phyloP scores from a whole-genome alignment of 1,140 invertebrate genomes.

The Cydia strobilella region DNA sequence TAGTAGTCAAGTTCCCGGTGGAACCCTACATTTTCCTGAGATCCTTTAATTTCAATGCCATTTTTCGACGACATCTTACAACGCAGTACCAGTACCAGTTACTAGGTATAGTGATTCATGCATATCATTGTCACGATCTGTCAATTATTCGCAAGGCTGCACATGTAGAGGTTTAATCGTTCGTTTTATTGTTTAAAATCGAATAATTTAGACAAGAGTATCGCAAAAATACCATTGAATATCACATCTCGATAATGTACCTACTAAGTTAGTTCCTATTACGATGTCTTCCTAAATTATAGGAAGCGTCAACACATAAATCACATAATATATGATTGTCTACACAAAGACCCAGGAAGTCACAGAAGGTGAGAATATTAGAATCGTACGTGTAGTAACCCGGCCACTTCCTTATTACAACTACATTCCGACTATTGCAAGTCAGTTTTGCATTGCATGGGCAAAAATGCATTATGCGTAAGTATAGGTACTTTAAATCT shows the following conservation, averaged over 20 bases:
- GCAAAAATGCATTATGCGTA: too few relatives aligned
- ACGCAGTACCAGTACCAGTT: background rate
- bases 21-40: background rate
- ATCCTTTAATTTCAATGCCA: background rate
- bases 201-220: background rate
- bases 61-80: background rate
- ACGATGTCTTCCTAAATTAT: too few relatives aligned
- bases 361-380: background rate
- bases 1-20: background rate
- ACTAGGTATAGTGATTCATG: background rate
- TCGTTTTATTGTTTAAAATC: background rate
- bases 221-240: background rate
- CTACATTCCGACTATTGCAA: background rate
- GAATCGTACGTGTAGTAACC: background rate
- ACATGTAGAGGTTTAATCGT: conserved; percentile 24
- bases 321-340: too few relatives aligned
- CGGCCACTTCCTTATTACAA: conserved; percentile 26
- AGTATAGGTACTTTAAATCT: too few relatives aligned
- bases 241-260: background rate
- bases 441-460: background rate
- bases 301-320: too few relatives aligned
- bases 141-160: background rate
- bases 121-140: conserved; percentile 3
- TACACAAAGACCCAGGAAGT: background rate
- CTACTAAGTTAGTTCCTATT: too few relatives aligned